Evolutionary conservation across 2,113 vertebrate genomes (phyloP).

Genomic region (Anser cygnoides): DNA sequence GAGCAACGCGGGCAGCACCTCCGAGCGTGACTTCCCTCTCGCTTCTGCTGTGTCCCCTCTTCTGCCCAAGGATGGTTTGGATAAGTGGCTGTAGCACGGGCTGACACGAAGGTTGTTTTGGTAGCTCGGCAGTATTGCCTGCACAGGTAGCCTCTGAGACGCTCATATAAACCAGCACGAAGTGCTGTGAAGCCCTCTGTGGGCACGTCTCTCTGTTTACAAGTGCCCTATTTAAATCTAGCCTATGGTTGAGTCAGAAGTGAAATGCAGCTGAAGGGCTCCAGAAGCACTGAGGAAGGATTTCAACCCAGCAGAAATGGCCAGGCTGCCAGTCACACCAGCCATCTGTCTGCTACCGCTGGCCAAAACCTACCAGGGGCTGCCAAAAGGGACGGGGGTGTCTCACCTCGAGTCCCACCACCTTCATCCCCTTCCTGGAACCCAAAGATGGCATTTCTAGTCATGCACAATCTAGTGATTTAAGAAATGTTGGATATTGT

Average conservation of each 20-base stretch:
- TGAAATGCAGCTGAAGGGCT: not conserved
- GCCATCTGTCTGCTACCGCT: slow-evolving; percentile 35
- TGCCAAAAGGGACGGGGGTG: slow-evolving; percentile 11
- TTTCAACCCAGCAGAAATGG: slow-evolving; percentile 19
- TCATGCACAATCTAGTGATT: not conserved
- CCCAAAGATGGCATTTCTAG: not conserved
- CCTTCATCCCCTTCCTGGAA: not conserved
- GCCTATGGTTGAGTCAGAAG: not conserved
- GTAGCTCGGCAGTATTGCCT: not conserved
- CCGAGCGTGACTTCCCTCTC: rapidly evolving
- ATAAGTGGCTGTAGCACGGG: not conserved
- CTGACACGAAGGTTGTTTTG: not conserved
- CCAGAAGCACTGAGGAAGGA: slow-evolving; percentile 19
- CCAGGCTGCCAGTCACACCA: slow-evolving; percentile 23
- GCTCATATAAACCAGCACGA: not conserved
- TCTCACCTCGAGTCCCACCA: not conserved
- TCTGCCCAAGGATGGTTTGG: not conserved
- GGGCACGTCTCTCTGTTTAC: not conserved
- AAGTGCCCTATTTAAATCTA: not conserved
- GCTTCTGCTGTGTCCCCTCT: not conserved
- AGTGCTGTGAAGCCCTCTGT: rapidly evolving
- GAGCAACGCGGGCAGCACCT: not conserved
- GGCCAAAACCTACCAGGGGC: slow-evolving; percentile 23
- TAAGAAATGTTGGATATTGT: not conserved
- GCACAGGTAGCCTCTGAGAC: not conserved